Evolutionary conservation across 2,888 invertebrate species (phyloP).

Genomic region (Drosophila macrospina): DNA sequence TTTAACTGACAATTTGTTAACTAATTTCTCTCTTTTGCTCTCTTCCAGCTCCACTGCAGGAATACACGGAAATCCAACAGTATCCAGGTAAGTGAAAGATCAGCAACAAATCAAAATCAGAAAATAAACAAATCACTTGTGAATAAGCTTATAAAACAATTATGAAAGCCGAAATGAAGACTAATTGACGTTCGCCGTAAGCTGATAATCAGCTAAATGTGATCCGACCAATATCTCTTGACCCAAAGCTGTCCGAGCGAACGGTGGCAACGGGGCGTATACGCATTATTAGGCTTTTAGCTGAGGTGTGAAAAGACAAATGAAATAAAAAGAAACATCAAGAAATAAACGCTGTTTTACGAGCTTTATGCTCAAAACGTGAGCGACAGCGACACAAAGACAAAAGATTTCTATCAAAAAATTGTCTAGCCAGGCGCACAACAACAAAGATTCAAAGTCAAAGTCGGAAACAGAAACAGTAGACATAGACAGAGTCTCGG

Average conservation of each 20-base stretch:
- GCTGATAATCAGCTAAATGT: slow-evolving; percentile 56
- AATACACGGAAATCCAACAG: slow-evolving; percentile 88
- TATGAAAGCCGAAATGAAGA: slow-evolving; percentile 11
- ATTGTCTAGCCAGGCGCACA: slow-evolving; percentile 54
- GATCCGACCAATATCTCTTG: slow-evolving; percentile 46
- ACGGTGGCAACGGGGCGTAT: slow-evolving; percentile 17
- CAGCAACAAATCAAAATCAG: neutral
- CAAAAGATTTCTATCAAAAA: slow-evolving; percentile 77
- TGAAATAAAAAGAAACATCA: slow-evolving; percentile 47
- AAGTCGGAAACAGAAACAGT: neutral
- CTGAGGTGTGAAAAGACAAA: slow-evolving; percentile 69
- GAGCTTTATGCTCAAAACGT: slow-evolving; percentile 66
- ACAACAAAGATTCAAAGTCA: slow-evolving; percentile 17
- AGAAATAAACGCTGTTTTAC: slow-evolving; percentile 60
- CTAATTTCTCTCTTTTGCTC: slow-evolving; percentile 43
- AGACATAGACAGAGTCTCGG: neutral
- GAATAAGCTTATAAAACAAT: slow-evolving; percentile 23
- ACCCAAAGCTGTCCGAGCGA: slow-evolving; percentile 51
- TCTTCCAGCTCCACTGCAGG: slow-evolving; percentile 89
- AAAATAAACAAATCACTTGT: neutral
- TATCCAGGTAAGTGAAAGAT: slow-evolving; percentile 87
- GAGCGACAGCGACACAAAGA: slow-evolving; percentile 51
- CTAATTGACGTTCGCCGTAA: slow-evolving; percentile 37
- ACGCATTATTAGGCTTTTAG: slow-evolving; percentile 43
- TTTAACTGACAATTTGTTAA: slow-evolving; percentile 12